These are phyloP conservation scores for Myiozetetes cayanensis DNA, from an alignment of 2,113 vertebrate species.

Conservation along the genomic window DNA sequence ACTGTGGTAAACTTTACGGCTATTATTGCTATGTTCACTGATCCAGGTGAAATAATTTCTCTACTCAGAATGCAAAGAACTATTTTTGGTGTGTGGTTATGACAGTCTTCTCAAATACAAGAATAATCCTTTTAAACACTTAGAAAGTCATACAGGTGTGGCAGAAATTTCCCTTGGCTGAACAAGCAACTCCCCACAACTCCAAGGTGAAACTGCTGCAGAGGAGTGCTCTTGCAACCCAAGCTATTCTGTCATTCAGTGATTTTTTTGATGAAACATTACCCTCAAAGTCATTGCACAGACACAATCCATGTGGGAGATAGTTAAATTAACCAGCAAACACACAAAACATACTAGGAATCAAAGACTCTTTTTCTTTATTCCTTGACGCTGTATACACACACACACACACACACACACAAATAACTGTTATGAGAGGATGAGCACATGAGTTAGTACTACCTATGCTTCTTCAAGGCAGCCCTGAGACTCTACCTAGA, in stretches of 20 bases:
- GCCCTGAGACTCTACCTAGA: not conserved
- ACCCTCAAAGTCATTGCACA: not conserved
- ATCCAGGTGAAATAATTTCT: not conserved
- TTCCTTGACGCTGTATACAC: not conserved
- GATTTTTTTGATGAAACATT: not conserved
- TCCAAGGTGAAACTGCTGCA: not conserved
- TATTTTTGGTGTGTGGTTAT: not conserved
- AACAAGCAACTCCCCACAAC: not conserved
- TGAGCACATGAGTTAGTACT: not conserved
- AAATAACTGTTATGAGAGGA: not conserved
- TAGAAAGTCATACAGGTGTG: not conserved
- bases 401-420: not conserved
- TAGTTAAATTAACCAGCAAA: not conserved
- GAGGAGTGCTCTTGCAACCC: not conserved
- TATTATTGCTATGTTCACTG: not conserved
- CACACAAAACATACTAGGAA: not conserved
- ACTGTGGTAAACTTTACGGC: not conserved
- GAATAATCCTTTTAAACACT: not conserved
- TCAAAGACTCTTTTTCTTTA: not conserved
- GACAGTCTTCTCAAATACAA: not conserved
- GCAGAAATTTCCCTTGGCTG: not conserved
- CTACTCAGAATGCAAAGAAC: not conserved
- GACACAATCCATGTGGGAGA: not conserved
- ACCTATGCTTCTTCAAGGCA: not conserved
- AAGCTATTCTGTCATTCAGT: not conserved